Conservation (phyloP, 2,888 invertebrate genomes). For the Oscheius sp. region DNA sequence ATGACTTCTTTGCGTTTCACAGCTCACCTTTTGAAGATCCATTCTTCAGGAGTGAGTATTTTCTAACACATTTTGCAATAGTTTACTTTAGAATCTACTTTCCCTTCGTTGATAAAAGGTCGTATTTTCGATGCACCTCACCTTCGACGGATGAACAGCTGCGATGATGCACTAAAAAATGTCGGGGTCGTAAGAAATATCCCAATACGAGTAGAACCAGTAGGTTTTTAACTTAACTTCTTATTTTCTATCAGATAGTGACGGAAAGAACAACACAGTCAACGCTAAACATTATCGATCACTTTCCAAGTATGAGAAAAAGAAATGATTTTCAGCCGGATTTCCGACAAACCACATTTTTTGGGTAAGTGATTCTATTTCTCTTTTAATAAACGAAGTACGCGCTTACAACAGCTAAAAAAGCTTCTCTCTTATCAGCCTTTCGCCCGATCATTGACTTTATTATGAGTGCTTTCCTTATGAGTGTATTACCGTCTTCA, state of each 20-base stretch:
- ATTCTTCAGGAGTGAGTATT: slow-evolving; percentile 21
- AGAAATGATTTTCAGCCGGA: slow-evolving; percentile 16
- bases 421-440: not conserved
- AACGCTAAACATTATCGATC: slow-evolving; percentile 4
- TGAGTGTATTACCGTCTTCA: too few species aligned
- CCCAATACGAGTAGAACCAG: slow-evolving; percentile 20
- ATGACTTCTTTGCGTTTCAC: slow-evolving; percentile 31
- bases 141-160: slow-evolving; percentile 24
- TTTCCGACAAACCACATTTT: slow-evolving; percentile 12
- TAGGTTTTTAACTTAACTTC: not conserved
- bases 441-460: not conserved
- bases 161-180: slow-evolving; percentile 30
- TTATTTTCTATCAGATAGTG: not conserved
- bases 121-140: slow-evolving; percentile 21
- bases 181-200: slow-evolving; percentile 29
- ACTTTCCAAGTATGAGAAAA: not conserved
- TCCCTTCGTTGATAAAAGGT: slow-evolving; percentile 8
- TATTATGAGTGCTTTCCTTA: too few species aligned
- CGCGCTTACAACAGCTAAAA: not conserved
- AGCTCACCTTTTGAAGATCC: slow-evolving; percentile 31
- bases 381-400: not conserved
- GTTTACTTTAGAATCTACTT: too few species aligned
- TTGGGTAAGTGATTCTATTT: slow-evolving; percentile 6
- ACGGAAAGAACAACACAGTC: slow-evolving; percentile 5
- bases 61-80: not conserved